A percentile compares a stretch with the other conserved stretches of the same genome.
These are phyloP conservation scores for Pammene aurita DNA, from an alignment of 2,888 invertebrate species.

Conservation along the genomic window DNA sequence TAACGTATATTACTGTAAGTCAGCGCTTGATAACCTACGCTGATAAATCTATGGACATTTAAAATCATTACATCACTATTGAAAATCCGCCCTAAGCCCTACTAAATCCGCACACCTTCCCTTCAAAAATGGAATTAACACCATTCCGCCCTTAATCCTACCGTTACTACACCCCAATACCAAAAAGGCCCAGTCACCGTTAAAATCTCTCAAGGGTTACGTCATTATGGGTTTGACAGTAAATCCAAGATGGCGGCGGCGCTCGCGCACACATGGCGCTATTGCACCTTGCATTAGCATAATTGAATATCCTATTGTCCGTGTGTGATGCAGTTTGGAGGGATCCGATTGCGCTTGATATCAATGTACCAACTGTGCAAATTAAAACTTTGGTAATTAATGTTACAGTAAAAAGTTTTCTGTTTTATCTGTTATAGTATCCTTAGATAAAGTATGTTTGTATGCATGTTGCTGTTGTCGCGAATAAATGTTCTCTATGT, in stretches of 20 bases:
- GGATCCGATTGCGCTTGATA: constrained; percentile 50
- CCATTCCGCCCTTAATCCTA: constrained; percentile 55
- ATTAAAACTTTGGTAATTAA: not conserved
- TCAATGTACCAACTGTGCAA: not conserved
- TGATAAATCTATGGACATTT: not conserved
- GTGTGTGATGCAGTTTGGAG: constrained; percentile 73
- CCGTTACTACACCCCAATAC: constrained; percentile 56
- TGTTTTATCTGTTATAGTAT: too few relatives aligned
- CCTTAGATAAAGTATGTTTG: too few relatives aligned
- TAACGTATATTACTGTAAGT: not conserved
- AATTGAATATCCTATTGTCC: constrained; percentile 76
- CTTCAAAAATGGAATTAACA: constrained; percentile 35
- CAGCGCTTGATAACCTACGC: not conserved
- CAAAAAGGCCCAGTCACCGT: not conserved
- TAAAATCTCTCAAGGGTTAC: not conserved
- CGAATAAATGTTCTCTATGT: too few relatives aligned
- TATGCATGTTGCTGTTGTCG: too few relatives aligned
- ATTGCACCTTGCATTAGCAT: constrained; percentile 63
- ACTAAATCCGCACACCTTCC: constrained; percentile 26
- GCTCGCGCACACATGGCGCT: constrained; percentile 67
- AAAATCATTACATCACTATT: constrained; percentile 12
- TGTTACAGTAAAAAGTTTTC: constrained; percentile 5
- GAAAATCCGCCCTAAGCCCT: constrained; percentile 12
- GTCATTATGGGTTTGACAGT: not conserved
- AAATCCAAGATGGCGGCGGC: constrained; percentile 57